Evolutionary conservation across 1,140 invertebrate species (phyloP).

Genomic region (Polypedilum pembai): DNA sequence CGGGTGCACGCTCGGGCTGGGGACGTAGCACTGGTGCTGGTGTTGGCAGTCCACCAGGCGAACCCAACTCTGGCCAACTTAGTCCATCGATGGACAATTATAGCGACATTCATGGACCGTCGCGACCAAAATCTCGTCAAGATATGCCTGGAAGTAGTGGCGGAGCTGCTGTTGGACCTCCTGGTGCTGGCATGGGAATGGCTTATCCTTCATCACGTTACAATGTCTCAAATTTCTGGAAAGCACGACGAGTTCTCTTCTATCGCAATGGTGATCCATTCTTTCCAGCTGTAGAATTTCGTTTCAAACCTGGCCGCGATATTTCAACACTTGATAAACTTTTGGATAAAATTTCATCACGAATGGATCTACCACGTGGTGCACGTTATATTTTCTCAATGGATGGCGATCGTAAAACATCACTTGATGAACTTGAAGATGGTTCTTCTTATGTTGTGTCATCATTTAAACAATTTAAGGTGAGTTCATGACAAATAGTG

Average conservation of each 20-base stretch:
- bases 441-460: conserved; percentile 87
- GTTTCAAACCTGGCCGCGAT: conserved; percentile 80
- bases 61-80: background rate
- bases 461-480: conserved; percentile 86
- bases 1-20: background rate
- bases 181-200: conserved; percentile 26
- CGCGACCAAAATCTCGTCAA: conserved; percentile 41
- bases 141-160: conserved; percentile 35
- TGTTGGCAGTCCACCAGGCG: background rate
- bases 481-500: conserved; percentile 44
- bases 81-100: conserved; percentile 24
- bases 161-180: conserved; percentile 29
- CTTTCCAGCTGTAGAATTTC: conserved; percentile 79
- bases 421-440: conserved; percentile 79
- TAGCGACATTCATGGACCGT: background rate
- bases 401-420: conserved; percentile 75
- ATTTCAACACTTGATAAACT: conserved; percentile 80
- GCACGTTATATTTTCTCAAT: conserved; percentile 83
- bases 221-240: conserved; percentile 76
- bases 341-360: conserved; percentile 71
- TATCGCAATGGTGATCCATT: conserved; percentile 91
- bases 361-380: conserved; percentile 74
- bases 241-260: conserved; percentile 76
- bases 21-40: background rate
- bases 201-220: conserved; percentile 53